Evolutionary conservation across 2,888 invertebrate genomes (phyloP).

Genomic region (Melipona beecheii): DNA sequence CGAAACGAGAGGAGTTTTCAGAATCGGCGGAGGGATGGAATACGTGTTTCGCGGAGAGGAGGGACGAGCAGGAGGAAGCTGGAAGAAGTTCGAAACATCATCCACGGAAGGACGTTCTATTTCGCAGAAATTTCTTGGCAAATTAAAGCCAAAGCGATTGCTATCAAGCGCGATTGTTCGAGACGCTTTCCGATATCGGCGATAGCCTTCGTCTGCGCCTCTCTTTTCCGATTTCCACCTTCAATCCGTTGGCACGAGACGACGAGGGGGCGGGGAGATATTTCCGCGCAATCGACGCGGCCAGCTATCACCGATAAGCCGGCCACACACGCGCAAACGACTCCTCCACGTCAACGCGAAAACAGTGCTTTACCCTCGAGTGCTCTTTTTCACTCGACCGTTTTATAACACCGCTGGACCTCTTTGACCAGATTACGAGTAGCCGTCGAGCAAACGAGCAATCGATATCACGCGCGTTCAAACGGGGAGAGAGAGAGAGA

Average conservation of each 20-base stretch:
- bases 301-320: conserved; percentile 1
- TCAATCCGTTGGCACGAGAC: conserved; percentile 2
- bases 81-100: too few species aligned
- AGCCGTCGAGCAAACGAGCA: neutral
- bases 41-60: too few species aligned
- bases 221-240: neutral
- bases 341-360: conserved; percentile 5
- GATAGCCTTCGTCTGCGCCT: neutral
- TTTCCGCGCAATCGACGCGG: conserved; percentile 23
- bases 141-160: conserved; percentile 24
- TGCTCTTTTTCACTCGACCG: conserved; percentile 11
- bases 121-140: conserved; percentile 5
- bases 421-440: conserved; percentile 12
- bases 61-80: too few species aligned
- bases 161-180: conserved; percentile 23
- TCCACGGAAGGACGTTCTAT: neutral
- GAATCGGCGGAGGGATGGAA: neutral
- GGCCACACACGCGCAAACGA: neutral
- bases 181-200: conserved; percentile 21
- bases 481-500: neutral
- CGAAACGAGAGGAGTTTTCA: conserved; percentile 36
- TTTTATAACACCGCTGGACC: conserved; percentile 16
- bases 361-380: conserved; percentile 32
- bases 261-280: conserved; percentile 9
- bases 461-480: conserved; percentile 29